phyloP scores from a whole-genome alignment of 2,888 invertebrate genomes.

The Lampropteryx suffumata region DNA sequence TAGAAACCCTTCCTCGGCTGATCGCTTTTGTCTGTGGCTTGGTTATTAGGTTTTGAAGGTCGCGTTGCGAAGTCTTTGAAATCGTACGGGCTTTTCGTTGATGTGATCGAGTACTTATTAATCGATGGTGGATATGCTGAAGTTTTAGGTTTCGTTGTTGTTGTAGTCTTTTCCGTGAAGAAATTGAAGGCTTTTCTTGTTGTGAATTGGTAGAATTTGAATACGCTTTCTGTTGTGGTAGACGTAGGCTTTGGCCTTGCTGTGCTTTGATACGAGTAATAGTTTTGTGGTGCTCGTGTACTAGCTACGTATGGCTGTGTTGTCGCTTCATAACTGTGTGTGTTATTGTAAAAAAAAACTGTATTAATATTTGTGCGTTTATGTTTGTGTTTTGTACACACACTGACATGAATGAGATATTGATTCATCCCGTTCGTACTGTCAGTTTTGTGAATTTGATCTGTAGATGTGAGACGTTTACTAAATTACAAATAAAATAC shows the following conservation, averaged over 20 bases:
- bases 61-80: constrained; percentile 74
- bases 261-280: constrained; percentile 50
- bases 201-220: constrained; percentile 54
- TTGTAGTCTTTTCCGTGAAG: constrained; percentile 56
- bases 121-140: constrained; percentile 53
- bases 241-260: constrained; percentile 37
- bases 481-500: no score
- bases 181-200: constrained; percentile 47
- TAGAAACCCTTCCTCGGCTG: constrained; percentile 63
- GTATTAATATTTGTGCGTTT: constrained; percentile 53
- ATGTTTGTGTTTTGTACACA: constrained; percentile 52
- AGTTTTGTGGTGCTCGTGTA: constrained; percentile 53
- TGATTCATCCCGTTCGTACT: constrained; percentile 49
- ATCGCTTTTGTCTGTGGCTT: constrained; percentile 20
- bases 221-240: constrained; percentile 49
- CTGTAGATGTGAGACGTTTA: constrained; percentile 10
- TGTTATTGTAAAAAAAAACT: constrained; percentile 51
- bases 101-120: constrained; percentile 72
- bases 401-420: constrained; percentile 56
- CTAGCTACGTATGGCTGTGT: constrained; percentile 74
- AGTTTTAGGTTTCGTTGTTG: constrained; percentile 34
- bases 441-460: constrained; percentile 53
- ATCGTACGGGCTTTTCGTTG: constrained; percentile 83
- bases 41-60: constrained; percentile 44
- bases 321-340: constrained; percentile 72